Evolutionary conservation across 2,888 invertebrate species (phyloP), one percentile per base, ranked within the genome.

Genomic region (Cerastoderma edule): DNA sequence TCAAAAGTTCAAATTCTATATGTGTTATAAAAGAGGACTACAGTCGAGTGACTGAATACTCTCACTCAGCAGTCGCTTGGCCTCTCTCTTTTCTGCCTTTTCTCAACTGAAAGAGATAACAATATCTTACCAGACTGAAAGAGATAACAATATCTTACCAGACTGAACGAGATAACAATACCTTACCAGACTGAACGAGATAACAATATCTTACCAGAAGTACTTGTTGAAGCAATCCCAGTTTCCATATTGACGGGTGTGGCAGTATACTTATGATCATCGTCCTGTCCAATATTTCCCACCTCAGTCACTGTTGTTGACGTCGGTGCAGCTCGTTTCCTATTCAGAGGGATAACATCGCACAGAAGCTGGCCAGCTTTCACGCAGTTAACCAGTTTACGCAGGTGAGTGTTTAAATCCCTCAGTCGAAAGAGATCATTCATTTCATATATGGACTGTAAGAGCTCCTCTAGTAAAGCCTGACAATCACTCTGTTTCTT

Each of bases 401-500:
- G n/a, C 1, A 60, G 39, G 10, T 60, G 60, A 60, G 13, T 6
- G 22, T 24, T 22, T 13, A 60, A 16, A 39, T 60, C 60, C 39
- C 60, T 32, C 33, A 60, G n/a, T 24, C 33, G 32, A n/a, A 60
- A 60, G 19, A 60, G 33, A 39, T 60, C 60, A 39, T 10, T 22
- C 39, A 60, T 8, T 13, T 39, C 39, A 24, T 60, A 60, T 39
- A 33, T 30, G 24, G 13, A 35, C 27, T 60, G 60, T 60, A 60
- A 39, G 22, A 60, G n/a, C n/a, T 60, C 60, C 33, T 60, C 60
- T 5, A 60, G n/a, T 27, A 60, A 24, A 22, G 39, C 60, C 27
- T 60, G 60, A 24, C 60, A 60, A 24, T 60, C 60, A 39, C 60
- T 60, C 39, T 60, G 60, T 22, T 60, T 60, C 39, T 39, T 39